Evolutionary conservation across 2,797 vertebrate species (phyloP), one percentile per base, ranked within the genome.

Genomic region (Neomorphus geoffroyi): DNA sequence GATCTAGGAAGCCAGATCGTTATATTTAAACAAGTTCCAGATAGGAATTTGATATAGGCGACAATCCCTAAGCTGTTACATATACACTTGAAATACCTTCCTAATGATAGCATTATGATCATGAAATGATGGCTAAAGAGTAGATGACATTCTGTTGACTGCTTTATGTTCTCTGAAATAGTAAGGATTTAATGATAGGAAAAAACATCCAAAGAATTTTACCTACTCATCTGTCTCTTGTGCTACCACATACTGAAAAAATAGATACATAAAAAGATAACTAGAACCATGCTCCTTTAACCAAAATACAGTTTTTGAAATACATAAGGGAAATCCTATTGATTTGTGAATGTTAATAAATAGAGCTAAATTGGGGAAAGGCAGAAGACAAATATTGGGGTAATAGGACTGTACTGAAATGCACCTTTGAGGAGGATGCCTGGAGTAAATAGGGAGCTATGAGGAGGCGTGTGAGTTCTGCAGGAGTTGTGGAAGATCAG

Each of bases 81-180:
- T 66, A 33, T 1, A 17, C n/a, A 41, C 82, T 65, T 22, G 60
- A 60, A 91, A 51, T 60, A 28, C 45, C 2, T 33, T 86, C 32
- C 69, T 92, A 95, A 95, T 90, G 90, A 84, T n/a, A 67, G 79
- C 58, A 28, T 92, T 78, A 85, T 69, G 79, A 69, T 72, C 87
- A 33, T 8, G 37, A 84, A 80, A 30, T 27, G 69, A 61, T 45
- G 60, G 41, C 57, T 85, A 67, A 87, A 80, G 90, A 87, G 77
- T 1, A 83, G 80, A 33, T 66, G 91, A 60, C 67, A 27, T 43
- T 66, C 71, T 70, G 35, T 46, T 88, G 78, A 32, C 80, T n/a
- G n/a, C n/a, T n/a, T n/a, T n/a, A n/a, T 92, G 78, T 95, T 81
- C 83, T 54, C 77, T 54, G 33, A 14, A 56, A 71, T n/a, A 57